Evolutionary conservation across 2,113 vertebrate species (phyloP).

Genomic region (Connochaetes taurinus): DNA sequence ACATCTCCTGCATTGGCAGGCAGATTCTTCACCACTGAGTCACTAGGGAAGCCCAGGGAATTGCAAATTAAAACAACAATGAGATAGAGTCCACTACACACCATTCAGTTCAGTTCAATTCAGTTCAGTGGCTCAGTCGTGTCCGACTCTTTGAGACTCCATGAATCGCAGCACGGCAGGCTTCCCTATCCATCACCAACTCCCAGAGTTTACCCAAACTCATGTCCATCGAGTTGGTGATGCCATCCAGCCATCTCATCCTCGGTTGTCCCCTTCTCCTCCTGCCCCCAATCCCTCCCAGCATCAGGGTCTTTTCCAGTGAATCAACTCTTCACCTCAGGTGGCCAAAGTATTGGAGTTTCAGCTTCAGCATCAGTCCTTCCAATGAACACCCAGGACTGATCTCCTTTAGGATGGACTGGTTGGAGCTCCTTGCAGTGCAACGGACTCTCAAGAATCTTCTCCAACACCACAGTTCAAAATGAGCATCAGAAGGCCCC

Average conservation of each 20-base stretch:
- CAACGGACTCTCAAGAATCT: neutral
- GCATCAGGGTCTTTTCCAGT: neutral
- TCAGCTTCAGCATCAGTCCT: neutral
- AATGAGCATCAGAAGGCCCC: neutral
- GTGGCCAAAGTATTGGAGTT: neutral
- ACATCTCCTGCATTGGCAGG: neutral
- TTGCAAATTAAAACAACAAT: neutral
- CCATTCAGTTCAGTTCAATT: neutral
- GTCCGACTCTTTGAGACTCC: accelerated
- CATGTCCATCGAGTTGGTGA: neutral
- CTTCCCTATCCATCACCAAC: neutral
- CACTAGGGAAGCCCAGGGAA: neutral
- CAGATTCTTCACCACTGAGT: neutral
- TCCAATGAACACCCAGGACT: neutral
- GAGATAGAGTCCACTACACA: neutral
- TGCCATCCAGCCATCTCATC: neutral
- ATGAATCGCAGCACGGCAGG: neutral
- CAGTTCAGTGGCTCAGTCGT: neutral
- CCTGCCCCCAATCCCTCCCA: neutral
- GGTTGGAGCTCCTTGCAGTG: neutral
- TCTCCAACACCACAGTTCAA: too few species aligned
- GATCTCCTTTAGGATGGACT: neutral
- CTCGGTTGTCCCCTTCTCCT: neutral
- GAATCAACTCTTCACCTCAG: neutral
- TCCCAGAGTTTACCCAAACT: neutral